A percentile compares a stretch with the other conserved stretches of the same genome.
Conservation (phyloP, 1,140 invertebrate species). For the Hesperophylax magnus region DNA sequence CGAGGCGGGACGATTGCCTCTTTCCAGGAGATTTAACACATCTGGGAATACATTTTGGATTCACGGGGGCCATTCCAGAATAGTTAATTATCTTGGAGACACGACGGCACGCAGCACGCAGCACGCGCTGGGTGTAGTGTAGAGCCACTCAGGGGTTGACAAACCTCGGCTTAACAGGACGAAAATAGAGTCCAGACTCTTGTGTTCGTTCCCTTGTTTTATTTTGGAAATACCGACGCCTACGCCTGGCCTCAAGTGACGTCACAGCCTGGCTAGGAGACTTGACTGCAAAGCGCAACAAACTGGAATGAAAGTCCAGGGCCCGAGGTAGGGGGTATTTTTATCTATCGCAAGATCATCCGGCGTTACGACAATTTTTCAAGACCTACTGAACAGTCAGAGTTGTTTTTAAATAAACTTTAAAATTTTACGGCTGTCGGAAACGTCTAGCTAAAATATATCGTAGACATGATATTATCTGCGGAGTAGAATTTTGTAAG, state of each 20-base stretch:
- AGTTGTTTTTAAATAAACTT: no score
- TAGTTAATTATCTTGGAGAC: conserved; percentile 21
- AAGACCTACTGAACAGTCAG: no score
- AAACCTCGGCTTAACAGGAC: conserved; percentile 11
- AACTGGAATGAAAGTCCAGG: not conserved
- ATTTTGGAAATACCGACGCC: conserved; percentile 37
- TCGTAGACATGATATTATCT: no score
- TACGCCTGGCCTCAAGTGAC: conserved; percentile 9
- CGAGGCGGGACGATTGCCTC: not conserved
- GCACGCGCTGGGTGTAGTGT: not conserved
- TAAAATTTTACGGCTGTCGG: no score
- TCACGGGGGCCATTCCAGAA: conserved; percentile 15
- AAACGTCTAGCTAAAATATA: no score
- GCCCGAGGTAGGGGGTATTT: not conserved
- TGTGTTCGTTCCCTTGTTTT: conserved; percentile 37
- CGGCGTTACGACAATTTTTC: no score
- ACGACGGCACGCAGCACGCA: not conserved
- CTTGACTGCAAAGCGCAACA: not conserved
- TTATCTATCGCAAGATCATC: not conserved
- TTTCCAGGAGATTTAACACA: conserved; percentile 18
- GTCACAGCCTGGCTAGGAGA: not conserved
- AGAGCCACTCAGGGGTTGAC: conserved; percentile 28
- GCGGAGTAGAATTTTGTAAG: no score
- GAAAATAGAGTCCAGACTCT: conserved; percentile 22
- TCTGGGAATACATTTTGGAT: conserved; percentile 31